Evolutionary conservation across 2,113 vertebrate species (phyloP), one percentile per base, ranked within the genome.

Genomic region (Probosciger aterrimus): DNA sequence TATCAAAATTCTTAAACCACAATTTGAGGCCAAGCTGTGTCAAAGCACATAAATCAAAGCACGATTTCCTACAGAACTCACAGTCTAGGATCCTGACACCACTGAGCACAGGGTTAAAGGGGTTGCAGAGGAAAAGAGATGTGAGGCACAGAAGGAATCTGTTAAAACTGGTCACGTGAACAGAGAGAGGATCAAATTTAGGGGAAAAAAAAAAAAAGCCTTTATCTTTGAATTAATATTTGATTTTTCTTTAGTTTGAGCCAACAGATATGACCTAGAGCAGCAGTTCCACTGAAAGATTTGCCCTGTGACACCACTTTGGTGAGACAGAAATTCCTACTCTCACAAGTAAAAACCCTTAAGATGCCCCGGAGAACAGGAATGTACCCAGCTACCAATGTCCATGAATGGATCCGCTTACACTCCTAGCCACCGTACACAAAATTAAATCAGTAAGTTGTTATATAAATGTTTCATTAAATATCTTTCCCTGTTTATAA

Each of bases 401-500:
- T 18, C 25, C 28, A 50, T 0, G 1, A 14, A 17, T 7, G 0
- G 5, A 35, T 9, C 25, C 46, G 23, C 39, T 35, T 64, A 6
- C 27, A n/a, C 13, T 41, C 55, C 49, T 70, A 62, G 23, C 2
- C n/a, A 9, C 46, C 46, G 1, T 8, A n/a, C 3, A 14, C n/a
- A 12, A 35, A 22, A 13, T 2, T 10, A 83, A 79, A 92, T 23
- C 53, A 53, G 5, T 7, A 11, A 69, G 41, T n/a, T 69, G 3
- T 25, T 52, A 68, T 10, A 18, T 11, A 39, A 57, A 2, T 0
- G 6, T 30, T 74, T 30, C 44, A 55, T 74, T 50, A 87, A 81
- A 65, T 27, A 41, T 10, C 20, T 18, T 60, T 33, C 74, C 68
- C 85, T 24, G 50, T 14, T 95, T 75, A 62, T 37, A 85, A 31